Percentiles rank a stretch among this genome's conserved stretches.
Evolutionary conservation across 2,113 vertebrate genomes (phyloP).

Genomic region (western clawed frog (Xenopus tropicalis)): UCB_Xtro_10.0 CM004449.2:71021501-71022000

Average conservation of each 20-base stretch:
- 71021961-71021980: too few species aligned
- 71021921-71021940: too few species aligned
- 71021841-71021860: neutral
- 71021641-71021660: conserved; percentile 5
- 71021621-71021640: neutral
- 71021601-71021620: conserved; percentile 2
- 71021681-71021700: conserved; percentile 5
- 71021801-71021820: conserved; percentile 1
- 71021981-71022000: too few species aligned
- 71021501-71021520: neutral
- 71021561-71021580: neutral
- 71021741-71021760: neutral
- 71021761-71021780: neutral
- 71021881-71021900: neutral
- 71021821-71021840: conserved; percentile 10
- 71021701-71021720: neutral
- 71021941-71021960: too few species aligned
- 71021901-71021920: too few species aligned
- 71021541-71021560: neutral
- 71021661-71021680: neutral
- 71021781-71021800: neutral
- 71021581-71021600: conserved; percentile 1
- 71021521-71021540: neutral
- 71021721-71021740: neutral
- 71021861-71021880: neutral